These are phyloP conservation scores for Poecilia gillii DNA, from an alignment of 2,797 vertebrate species.

Conservation along the genomic window DNA sequence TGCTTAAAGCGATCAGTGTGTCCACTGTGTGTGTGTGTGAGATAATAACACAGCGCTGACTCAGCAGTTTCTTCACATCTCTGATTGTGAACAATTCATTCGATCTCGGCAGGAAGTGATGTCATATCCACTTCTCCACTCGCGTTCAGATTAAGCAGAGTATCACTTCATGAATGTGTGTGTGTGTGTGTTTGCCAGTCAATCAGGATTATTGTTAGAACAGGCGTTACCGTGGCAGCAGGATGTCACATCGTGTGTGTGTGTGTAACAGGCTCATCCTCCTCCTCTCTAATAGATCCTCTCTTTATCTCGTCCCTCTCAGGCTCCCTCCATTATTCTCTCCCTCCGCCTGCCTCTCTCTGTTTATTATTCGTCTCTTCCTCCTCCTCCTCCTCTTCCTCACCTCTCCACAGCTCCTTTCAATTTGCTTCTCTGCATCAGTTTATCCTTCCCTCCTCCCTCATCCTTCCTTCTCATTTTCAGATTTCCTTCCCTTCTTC, in stretches of 20 bases:
- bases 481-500: not conserved
- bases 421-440: not conserved
- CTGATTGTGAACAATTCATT: conserved; percentile 55
- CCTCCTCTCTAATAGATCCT: conserved; percentile 60
- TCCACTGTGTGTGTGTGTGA: conserved; percentile 11
- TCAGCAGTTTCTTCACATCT: conserved; percentile 57
- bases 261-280: conserved; percentile 38
- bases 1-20: conserved; percentile 47
- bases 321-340: conserved; percentile 65
- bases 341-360: conserved; percentile 43
- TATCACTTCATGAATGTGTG: not conserved
- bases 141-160: not conserved
- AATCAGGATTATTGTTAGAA: conserved; percentile 66
- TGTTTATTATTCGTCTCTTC: conserved; percentile 49
- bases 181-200: conserved; percentile 35
- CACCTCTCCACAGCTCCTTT: not conserved
- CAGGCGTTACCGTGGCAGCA: conserved; percentile 55
- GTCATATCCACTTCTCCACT: conserved; percentile 32
- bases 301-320: conserved; percentile 66
- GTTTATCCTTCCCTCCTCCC: not conserved
- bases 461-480: not conserved
- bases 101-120: conserved; percentile 32
- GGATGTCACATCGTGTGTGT: conserved; percentile 26
- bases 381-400: conserved; percentile 12
- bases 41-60: conserved; percentile 43